A percentile compares a stretch with the other conserved stretches of the same genome.
These are phyloP conservation scores for Syrrhaptes paradoxus DNA, from an alignment of 2,113 vertebrate genomes.

Conservation along the genomic window DNA sequence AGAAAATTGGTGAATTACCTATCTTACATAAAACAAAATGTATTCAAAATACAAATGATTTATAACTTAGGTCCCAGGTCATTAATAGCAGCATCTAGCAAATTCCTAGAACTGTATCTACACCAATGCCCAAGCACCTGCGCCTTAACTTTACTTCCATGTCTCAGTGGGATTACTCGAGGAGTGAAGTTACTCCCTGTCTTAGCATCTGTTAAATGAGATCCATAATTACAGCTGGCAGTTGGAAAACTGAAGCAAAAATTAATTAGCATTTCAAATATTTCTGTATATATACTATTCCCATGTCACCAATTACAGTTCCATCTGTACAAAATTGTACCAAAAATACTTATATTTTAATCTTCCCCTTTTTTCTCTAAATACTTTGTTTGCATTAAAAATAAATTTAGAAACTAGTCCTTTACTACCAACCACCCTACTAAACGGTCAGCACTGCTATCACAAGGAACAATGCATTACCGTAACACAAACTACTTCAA, in stretches of 20 bases:
- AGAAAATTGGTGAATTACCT: background rate
- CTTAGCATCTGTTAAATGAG: conserved; percentile 55
- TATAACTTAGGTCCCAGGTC: background rate
- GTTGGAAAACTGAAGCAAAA: conserved; percentile 49
- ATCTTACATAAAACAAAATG: background rate
- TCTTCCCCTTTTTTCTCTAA: background rate
- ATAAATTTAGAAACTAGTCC: background rate
- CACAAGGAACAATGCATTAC: background rate
- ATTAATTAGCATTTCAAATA: conserved; percentile 60
- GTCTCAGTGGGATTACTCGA: background rate
- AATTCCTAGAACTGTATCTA: background rate
- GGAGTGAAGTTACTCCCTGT: conserved; percentile 24
- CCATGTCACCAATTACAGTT: conserved; percentile 36
- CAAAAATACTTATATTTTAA: background rate
- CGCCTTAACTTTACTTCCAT: background rate
- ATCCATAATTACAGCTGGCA: conserved; percentile 48
- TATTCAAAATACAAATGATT: background rate
- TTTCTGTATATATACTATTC: conserved; percentile 27
- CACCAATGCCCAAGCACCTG: background rate
- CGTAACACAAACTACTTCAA: background rate
- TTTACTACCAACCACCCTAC: background rate
- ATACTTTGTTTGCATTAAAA: background rate
- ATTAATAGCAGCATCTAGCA: background rate
- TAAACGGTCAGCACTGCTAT: background rate
- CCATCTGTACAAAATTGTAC: conserved; percentile 25